Evolutionary conservation across 1,140 invertebrate genomes (phyloP), one percentile per base, ranked within the genome.

Genomic region (Atopsyche davidsoni): DNA sequence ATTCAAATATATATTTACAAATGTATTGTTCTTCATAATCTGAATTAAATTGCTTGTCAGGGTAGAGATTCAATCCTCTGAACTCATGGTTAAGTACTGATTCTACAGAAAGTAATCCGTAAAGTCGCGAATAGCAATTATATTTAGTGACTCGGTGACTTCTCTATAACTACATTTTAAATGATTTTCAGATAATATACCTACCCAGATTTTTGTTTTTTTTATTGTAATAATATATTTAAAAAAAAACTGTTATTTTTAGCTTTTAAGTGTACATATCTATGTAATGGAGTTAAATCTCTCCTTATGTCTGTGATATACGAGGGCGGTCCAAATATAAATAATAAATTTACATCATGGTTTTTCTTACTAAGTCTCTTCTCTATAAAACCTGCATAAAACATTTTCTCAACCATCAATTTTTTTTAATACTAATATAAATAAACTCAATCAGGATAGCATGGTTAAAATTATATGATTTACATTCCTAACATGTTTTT

Each of bases 281-380:
- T 51, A 51, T 50, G 43, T 51, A 51, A 47, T 22, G 47, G 38
- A 46, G 43, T 40, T 36, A 17, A 28, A 31, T 23, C 13, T 42
- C 53, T 51, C 44, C 43, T 40, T 44, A 41, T 55, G 49, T 55
- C 53, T 55, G 53, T 55, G 53, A 55, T 55, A 55, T 55, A 48
- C 39, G n/a, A n/a, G n/a, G n/a, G n/a, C n/a, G n/a, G n/a, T n/a
- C n/a, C n/a, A 28, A 52, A 52, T n/a, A n/a, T n/a, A n/a, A n/a
- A n/a, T n/a, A n/a, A n/a, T n/a, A n/a, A n/a, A n/a, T n/a, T n/a
- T n/a, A n/a, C n/a, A n/a, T n/a, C n/a, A n/a, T n/a, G n/a, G n/a
- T n/a, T n/a, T n/a, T n/a, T n/a, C n/a, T n/a, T n/a, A n/a, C n/a
- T n/a, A n/a, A n/a, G n/a, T n/a, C n/a, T n/a, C n/a, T n/a, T n/a